These are phyloP conservation scores for Pogoniulus pusillus DNA, from an alignment of 2,797 vertebrate genomes.

Conservation along the genomic window DNA sequence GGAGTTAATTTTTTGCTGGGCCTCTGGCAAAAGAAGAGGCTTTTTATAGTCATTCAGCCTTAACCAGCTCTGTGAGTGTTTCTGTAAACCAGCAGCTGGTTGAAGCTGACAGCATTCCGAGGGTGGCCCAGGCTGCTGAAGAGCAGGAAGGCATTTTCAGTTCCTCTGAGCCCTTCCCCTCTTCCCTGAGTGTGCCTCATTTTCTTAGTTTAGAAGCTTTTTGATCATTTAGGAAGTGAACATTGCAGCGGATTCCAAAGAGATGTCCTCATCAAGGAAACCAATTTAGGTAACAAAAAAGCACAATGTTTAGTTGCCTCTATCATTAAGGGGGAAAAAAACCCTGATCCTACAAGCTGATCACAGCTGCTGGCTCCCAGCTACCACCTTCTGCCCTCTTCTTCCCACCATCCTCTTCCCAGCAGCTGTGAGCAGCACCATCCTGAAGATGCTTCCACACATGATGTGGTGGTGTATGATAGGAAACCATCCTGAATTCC, in stretches of 20 bases:
- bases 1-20: not conserved
- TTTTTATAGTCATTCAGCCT: not conserved
- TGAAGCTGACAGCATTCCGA: constrained; percentile 45
- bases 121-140: constrained; percentile 52
- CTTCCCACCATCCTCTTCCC: not conserved
- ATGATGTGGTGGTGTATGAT: rapidly evolving
- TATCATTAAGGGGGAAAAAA: rapidly evolving
- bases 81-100: not conserved
- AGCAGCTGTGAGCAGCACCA: not conserved
- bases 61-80: not conserved
- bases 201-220: constrained; percentile 64
- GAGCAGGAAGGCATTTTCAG: constrained; percentile 41
- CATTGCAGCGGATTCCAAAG: constrained; percentile 9
- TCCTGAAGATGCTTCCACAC: not conserved
- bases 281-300: constrained; percentile 58
- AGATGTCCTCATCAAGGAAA: constrained; percentile 45
- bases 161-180: constrained; percentile 52
- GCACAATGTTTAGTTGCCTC: not conserved
- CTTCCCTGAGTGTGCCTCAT: constrained; percentile 31
- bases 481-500: not conserved
- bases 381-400: not conserved
- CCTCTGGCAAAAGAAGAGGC: not conserved
- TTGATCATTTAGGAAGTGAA: constrained; percentile 69
- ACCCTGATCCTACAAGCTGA: not conserved
- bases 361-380: not conserved